Conservation (phyloP, 2,113 vertebrate species). For the Mastomys natalensis region DNA sequence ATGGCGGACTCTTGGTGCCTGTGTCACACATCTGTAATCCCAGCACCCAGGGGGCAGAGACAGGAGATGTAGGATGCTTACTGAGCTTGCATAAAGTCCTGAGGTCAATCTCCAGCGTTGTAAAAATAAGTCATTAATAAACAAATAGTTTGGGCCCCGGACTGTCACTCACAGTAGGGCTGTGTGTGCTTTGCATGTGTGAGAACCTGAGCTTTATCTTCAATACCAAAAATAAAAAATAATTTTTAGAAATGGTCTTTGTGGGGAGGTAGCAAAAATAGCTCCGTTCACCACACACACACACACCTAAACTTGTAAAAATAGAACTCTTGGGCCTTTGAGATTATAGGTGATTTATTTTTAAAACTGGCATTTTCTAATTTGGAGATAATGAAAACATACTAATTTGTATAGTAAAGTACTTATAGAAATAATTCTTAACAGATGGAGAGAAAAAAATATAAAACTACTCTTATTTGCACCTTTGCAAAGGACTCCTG, state of each 20-base stretch:
- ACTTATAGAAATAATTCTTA: neutral
- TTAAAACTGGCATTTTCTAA: neutral
- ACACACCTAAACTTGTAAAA: conserved; percentile 21
- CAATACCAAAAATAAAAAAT: neutral
- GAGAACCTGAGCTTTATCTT: neutral
- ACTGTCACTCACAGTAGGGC: neutral
- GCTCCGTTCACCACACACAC: neutral
- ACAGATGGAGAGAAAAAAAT: neutral
- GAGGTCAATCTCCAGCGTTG: too few species aligned
- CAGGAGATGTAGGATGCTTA: neutral
- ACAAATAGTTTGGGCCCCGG: neutral
- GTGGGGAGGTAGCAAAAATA: neutral
- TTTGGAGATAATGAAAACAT: neutral
- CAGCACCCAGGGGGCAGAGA: neutral
- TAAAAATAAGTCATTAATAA: neutral
- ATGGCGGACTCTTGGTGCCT: fast-evolving
- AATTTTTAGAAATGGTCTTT: neutral
- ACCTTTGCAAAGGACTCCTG: neutral
- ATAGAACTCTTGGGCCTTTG: neutral
- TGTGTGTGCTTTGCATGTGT: neutral
- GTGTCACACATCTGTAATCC: neutral
- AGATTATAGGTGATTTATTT: neutral
- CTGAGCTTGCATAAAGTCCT: neutral
- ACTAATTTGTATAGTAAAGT: neutral
- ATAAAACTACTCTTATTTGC: neutral